Conservation (phyloP, 2,113 vertebrate species). For the Cacatua alba region DNA sequence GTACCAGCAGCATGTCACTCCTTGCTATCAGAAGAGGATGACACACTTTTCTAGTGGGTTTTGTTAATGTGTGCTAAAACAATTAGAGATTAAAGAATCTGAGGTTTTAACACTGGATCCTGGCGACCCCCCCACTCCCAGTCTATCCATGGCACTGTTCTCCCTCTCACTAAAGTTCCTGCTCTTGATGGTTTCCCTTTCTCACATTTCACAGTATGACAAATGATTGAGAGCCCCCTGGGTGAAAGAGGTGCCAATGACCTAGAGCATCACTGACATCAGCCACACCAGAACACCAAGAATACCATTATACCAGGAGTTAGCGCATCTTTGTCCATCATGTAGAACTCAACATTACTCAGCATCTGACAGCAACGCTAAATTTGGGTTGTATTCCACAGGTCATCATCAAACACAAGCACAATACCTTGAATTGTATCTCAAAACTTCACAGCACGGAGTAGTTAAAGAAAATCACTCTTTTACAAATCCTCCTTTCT, state of each 20-base stretch:
- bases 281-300: neutral
- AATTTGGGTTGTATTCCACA: neutral
- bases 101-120: neutral
- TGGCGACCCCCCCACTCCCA: fast-evolving
- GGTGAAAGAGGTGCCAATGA: neutral
- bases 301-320: neutral
- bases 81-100: neutral
- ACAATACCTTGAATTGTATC: neutral
- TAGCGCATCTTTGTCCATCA: neutral
- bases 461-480: neutral
- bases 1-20: constrained; percentile 1
- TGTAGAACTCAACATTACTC: neutral
- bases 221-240: neutral
- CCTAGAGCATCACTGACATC: neutral
- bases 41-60: constrained; percentile 51
- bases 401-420: neutral
- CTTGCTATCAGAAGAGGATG: neutral
- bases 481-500: neutral
- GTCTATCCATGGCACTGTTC: neutral
- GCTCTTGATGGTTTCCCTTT: neutral
- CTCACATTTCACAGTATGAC: neutral
- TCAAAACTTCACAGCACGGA: neutral
- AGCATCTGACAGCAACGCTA: neutral
- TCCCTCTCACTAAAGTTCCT: neutral
- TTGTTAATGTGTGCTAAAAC: neutral